Evolutionary conservation across 2,888 invertebrate species (phyloP), one percentile per base, ranked within the genome.

Genomic region (Pheosia tremula): DNA sequence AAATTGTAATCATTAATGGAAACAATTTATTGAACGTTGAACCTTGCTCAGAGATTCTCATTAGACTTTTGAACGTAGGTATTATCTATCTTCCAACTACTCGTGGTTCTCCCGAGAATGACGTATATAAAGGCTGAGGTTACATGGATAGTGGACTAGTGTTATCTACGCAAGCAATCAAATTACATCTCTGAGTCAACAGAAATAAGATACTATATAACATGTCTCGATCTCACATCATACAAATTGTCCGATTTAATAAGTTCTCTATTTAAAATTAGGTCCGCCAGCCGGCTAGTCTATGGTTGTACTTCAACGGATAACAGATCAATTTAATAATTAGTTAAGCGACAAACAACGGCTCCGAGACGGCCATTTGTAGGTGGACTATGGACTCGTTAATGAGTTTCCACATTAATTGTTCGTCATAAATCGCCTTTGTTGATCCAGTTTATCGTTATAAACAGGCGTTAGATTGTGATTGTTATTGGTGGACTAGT

Each of bases 351-450:
- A 66, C 59, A 62, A 62, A 49, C 8, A 54, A 41, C 53, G 55
- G 55, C 61, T 64, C 56, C 59, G 57, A 61, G 66, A 58, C 58
- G 64, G 61, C 61, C 62, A 59, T 60, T 68, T 63, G 58, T 58
- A 53, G 57, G 38, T 72, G 72, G 65, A 66, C 73, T 75, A 13
- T 72, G 70, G 66, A 68, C 69, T 59, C 56, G 65, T 66, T 72
- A 77, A 79, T 74, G 69, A 67, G 68, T 67, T 69, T 60, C 13
- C 60, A 69, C 67, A 75, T 79, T 79, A 79, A 77, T 74, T 68
- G 67, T 60, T 49, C 71, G 71, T 72, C 72, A 66, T 43, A 59
- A 47, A 60, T 70, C 72, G 69, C 71, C 61, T 68, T 61, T 66
- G 66, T 61, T 68, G 67, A 36, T 70, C 69, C 63, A 68, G 68